Evolutionary conservation across 2,888 invertebrate species (phyloP).

Genomic region (Stenichneumon culpator): DNA sequence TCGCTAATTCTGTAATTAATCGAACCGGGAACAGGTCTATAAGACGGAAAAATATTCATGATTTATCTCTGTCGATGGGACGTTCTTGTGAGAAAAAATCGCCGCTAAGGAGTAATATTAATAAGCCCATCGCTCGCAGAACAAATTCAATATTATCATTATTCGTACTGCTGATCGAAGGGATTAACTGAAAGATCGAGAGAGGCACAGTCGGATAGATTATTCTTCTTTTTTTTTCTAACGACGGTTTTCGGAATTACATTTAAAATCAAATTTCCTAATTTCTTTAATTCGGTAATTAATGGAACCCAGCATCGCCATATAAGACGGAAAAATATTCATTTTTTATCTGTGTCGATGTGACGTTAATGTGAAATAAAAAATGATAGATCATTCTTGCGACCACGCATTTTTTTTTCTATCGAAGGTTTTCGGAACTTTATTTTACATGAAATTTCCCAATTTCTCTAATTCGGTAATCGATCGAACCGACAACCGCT

Average conservation of each 20-base stretch:
- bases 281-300: slow-evolving; percentile 6
- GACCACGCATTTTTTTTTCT: background rate
- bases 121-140: background rate
- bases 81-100: too few species aligned
- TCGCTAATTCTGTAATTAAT: too few species aligned
- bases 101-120: slow-evolving; percentile 41
- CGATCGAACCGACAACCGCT: background rate
- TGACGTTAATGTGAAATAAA: background rate
- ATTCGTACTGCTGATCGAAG: slow-evolving; percentile 14
- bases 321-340: background rate
- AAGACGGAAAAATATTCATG: background rate
- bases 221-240: slow-evolving; percentile 6
- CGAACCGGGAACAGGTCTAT: too few species aligned
- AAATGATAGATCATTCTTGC: slow-evolving; percentile 5
- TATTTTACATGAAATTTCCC: slow-evolving; percentile 6
- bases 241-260: slow-evolving; percentile 17
- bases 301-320: background rate
- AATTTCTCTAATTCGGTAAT: background rate
- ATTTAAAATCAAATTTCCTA: slow-evolving; percentile 11
- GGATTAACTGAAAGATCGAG: slow-evolving; percentile 18
- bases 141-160: slow-evolving; percentile 2
- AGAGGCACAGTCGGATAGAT: background rate
- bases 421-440: slow-evolving; percentile 4
- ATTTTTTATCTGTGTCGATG: too few species aligned
- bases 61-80: too few species aligned